Conservation (phyloP, 2,113 vertebrate genomes). For the Prochilodus magdalenae region DNA sequence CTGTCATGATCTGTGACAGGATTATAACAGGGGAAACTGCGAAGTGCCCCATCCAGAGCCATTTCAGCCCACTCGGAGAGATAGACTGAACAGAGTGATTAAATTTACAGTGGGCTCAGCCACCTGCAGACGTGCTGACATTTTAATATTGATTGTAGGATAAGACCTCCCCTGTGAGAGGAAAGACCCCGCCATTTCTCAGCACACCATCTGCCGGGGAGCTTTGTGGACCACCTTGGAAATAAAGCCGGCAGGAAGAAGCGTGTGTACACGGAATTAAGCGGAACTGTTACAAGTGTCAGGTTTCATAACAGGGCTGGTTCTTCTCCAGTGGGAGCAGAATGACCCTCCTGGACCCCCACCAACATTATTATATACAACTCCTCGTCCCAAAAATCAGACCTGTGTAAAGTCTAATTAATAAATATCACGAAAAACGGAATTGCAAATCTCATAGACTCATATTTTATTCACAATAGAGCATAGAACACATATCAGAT, state of each 20-base stretch:
- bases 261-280: neutral
- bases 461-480: too few relatives aligned
- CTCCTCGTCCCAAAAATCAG: too few relatives aligned
- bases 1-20: too few relatives aligned
- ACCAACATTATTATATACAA: too few relatives aligned
- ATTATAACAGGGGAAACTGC: too few relatives aligned
- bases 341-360: too few relatives aligned
- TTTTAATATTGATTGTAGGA: slow-evolving; percentile 14
- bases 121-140: slow-evolving; percentile 29
- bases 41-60: neutral
- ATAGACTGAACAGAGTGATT: neutral
- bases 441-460: too few relatives aligned
- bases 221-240: neutral
- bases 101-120: neutral
- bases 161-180: slow-evolving; percentile 4
- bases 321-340: too few relatives aligned
- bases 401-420: too few relatives aligned
- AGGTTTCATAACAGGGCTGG: too few relatives aligned
- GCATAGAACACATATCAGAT: too few relatives aligned
- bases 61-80: neutral
- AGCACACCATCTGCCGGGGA: neutral
- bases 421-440: too few relatives aligned
- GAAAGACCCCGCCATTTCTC: neutral
- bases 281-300: neutral
- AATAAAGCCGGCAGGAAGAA: neutral